A percentile compares a stretch with the other conserved stretches of the same genome.
Conservation (phyloP, 1,140 invertebrate genomes). For the Panulirus ornatus region DNA sequence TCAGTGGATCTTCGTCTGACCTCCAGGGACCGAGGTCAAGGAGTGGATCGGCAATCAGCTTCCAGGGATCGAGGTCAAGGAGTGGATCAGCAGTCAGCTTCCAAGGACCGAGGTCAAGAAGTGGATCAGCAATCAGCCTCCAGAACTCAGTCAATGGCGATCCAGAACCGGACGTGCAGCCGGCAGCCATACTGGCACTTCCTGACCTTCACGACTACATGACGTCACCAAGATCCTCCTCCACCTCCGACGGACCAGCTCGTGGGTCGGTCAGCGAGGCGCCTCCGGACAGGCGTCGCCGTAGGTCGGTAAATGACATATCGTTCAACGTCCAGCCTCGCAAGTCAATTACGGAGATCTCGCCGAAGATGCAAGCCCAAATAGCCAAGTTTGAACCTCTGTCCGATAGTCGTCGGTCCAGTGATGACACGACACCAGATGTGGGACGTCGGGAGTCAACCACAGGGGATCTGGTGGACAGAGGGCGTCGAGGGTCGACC, state of each 20-base stretch:
- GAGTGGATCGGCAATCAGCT: background rate
- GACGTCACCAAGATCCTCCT: background rate
- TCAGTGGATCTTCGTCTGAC: background rate
- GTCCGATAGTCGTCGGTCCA: background rate
- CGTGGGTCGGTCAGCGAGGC: background rate
- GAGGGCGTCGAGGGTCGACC: slow-evolving; percentile 4
- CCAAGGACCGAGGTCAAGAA: background rate
- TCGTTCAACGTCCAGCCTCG: slow-evolving; percentile 46
- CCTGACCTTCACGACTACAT: slow-evolving; percentile 46
- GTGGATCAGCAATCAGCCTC: background rate
- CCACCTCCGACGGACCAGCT: background rate
- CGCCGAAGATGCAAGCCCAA: slow-evolving; percentile 51
- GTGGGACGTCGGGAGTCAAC: background rate
- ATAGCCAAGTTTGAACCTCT: slow-evolving; percentile 39
- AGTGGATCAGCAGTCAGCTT: background rate
- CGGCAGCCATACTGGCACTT: background rate
- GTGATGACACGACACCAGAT: background rate
- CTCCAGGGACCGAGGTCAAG: background rate
- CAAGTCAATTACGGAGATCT: slow-evolving; percentile 50
- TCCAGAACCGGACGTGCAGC: background rate
- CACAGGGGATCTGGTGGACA: background rate
- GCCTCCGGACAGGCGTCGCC: background rate
- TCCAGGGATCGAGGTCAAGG: background rate
- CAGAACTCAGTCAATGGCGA: background rate
- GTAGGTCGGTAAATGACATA: slow-evolving; percentile 20